A percentile compares a stretch with the other conserved stretches of the same genome.
Evolutionary conservation across 2,888 invertebrate species (phyloP).

Genomic region (Coenonympha arcania): DNA sequence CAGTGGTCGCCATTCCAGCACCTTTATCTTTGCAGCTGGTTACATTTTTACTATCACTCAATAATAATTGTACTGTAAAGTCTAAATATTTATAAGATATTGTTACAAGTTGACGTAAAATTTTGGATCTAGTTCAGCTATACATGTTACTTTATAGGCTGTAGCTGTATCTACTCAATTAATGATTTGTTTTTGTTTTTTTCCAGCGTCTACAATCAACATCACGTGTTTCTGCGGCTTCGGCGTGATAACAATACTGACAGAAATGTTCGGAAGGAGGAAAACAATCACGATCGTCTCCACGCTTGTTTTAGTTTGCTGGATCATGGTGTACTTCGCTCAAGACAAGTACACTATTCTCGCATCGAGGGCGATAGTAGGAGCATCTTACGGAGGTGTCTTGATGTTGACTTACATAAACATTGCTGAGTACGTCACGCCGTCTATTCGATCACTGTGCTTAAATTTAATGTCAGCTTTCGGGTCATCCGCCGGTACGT

Average conservation of each 20-base stretch:
- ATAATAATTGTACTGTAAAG: too few species aligned
- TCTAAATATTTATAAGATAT: too few species aligned
- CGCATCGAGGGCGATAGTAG: slow-evolving; percentile 20
- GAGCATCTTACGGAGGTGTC: slow-evolving; percentile 20
- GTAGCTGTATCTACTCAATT: too few species aligned
- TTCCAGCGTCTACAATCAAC: slow-evolving; percentile 26
- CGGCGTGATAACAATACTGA: slow-evolving; percentile 12
- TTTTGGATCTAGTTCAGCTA: too few species aligned
- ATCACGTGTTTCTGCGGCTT: slow-evolving; percentile 22
- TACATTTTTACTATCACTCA: too few species aligned
- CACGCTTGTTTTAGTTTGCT: slow-evolving; percentile 16
- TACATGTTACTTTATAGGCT: too few species aligned
- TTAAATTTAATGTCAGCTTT: slow-evolving; percentile 18
- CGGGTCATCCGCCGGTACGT: slow-evolving; percentile 13
- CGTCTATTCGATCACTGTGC: slow-evolving; percentile 17
- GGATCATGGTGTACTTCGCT: slow-evolving; percentile 25
- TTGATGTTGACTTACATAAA: slow-evolving; percentile 12
- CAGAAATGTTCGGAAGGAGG: slow-evolving; percentile 20
- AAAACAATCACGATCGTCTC: slow-evolving; percentile 17
- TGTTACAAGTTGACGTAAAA: too few species aligned
- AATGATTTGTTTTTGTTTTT: too few species aligned
- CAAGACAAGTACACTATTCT: slow-evolving; percentile 16
- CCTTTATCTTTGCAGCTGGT: too few species aligned
- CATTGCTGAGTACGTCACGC: slow-evolving; percentile 22
- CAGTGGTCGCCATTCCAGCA: too few species aligned